Evolutionary conservation across 2,113 vertebrate species (phyloP).

Genomic region (Semnornis frantzii): DNA sequence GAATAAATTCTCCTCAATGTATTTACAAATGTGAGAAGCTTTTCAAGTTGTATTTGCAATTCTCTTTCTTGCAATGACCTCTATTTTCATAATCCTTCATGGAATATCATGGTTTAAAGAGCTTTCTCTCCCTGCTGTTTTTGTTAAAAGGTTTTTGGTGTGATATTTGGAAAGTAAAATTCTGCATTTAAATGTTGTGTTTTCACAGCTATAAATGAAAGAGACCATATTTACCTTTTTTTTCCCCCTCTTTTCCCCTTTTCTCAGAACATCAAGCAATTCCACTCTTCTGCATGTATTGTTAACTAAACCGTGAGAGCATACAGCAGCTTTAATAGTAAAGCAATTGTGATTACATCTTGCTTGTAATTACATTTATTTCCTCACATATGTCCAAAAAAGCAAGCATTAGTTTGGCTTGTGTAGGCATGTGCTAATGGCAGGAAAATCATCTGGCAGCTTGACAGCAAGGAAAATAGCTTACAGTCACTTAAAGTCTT

Average conservation of each 20-base stretch:
- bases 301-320: constrained; percentile 65
- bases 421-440: constrained; percentile 58
- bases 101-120: constrained; percentile 81
- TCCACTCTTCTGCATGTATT: constrained; percentile 46
- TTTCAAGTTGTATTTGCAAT: constrained; percentile 81
- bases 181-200: constrained; percentile 83
- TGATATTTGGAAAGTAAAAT: constrained; percentile 80
- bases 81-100: constrained; percentile 87
- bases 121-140: constrained; percentile 83
- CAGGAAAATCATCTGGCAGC: constrained; percentile 57
- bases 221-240: constrained; percentile 59
- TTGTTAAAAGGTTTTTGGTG: constrained; percentile 82
- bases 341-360: constrained; percentile 76
- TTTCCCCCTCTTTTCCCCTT: constrained; percentile 1
- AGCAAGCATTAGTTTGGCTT: constrained; percentile 58
- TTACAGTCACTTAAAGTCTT: constrained; percentile 67
- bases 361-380: constrained; percentile 79
- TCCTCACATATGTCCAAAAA: constrained; percentile 73
- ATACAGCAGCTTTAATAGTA: constrained; percentile 64
- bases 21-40: constrained; percentile 82
- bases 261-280: constrained; percentile 43
- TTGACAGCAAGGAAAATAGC: constrained; percentile 70
- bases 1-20: constrained; percentile 75
- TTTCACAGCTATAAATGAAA: constrained; percentile 76
- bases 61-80: constrained; percentile 77